Evolutionary conservation across 2,113 vertebrate genomes (phyloP).

Genomic region (Burhinus oedicnemus): DNA sequence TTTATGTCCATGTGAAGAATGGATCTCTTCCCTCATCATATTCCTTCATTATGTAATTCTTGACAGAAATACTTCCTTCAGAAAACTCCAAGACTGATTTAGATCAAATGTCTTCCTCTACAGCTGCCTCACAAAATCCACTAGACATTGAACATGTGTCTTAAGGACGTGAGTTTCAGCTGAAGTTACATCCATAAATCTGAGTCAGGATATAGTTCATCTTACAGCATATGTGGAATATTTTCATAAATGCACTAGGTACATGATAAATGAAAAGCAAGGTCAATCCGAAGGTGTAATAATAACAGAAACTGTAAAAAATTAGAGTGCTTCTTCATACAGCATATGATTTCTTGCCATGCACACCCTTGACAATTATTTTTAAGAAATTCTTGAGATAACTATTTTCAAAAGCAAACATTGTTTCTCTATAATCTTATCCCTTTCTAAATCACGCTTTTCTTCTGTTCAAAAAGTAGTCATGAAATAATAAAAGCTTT

Average conservation of each 20-base stretch:
- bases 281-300: not conserved
- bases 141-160: not conserved
- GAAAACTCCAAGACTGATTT: not conserved
- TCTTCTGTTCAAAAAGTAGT: not conserved
- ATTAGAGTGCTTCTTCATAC: not conserved
- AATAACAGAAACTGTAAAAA: not conserved
- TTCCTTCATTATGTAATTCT: not conserved
- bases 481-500: not conserved
- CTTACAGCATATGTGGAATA: not conserved
- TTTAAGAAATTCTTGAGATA: not conserved
- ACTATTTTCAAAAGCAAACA: not conserved
- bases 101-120: not conserved
- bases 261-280: not conserved
- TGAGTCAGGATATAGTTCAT: not conserved
- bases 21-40: not conserved
- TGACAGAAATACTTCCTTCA: not conserved
- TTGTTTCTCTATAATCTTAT: not conserved
- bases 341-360: not conserved
- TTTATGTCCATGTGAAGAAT: not conserved
- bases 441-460: not conserved
- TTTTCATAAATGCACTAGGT: not conserved
- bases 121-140: not conserved
- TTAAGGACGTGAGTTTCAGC: not conserved
- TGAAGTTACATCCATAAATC: not conserved
- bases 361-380: not conserved